These are phyloP conservation scores for Agonopterix subpropinquella DNA, from an alignment of 2,888 invertebrate species.

Conservation along the genomic window DNA sequence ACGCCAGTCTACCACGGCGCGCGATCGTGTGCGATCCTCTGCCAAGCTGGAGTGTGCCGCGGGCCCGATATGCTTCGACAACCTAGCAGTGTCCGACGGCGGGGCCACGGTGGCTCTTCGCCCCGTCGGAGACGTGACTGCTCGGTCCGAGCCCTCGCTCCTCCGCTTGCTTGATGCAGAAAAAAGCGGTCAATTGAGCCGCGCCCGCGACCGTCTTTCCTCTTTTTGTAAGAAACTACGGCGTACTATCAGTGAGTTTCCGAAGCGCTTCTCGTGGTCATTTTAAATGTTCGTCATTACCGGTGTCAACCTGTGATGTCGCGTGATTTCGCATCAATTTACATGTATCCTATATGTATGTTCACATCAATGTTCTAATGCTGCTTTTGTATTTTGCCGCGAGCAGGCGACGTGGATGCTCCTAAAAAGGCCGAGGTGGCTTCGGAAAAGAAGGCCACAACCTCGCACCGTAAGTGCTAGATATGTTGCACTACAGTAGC, in stretches of 20 bases:
- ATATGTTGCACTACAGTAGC: constrained; percentile 38
- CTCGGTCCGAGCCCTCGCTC: constrained; percentile 61
- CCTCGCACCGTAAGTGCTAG: constrained; percentile 73
- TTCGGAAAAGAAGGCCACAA: constrained; percentile 66
- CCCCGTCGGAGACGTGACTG: constrained; percentile 56
- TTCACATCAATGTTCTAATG: constrained; percentile 64
- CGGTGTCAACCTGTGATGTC: constrained; percentile 10
- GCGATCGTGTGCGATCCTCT: constrained; percentile 65
- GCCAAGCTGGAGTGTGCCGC: constrained; percentile 68
- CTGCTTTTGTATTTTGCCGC: constrained; percentile 71
- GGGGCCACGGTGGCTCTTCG: constrained; percentile 45
- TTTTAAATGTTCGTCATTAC: constrained; percentile 3
- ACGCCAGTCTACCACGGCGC: constrained; percentile 59
- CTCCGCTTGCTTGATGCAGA: constrained; percentile 61
- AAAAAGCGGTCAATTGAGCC: constrained; percentile 59
- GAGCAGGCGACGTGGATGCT: constrained; percentile 72
- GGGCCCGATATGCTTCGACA: constrained; percentile 72
- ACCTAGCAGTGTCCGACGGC: constrained; percentile 60
- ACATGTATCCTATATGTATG: constrained; percentile 30
- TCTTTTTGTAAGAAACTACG: constrained; percentile 71
- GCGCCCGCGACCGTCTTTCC: constrained; percentile 62
- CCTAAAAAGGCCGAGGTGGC: constrained; percentile 70
- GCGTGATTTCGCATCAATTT: constrained; percentile 7
- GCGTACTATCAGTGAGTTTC: constrained; percentile 68
- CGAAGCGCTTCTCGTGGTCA: constrained; percentile 1